phyloP scores from a whole-genome alignment of 2,888 invertebrate species.

The Conus canariensis region DNA sequence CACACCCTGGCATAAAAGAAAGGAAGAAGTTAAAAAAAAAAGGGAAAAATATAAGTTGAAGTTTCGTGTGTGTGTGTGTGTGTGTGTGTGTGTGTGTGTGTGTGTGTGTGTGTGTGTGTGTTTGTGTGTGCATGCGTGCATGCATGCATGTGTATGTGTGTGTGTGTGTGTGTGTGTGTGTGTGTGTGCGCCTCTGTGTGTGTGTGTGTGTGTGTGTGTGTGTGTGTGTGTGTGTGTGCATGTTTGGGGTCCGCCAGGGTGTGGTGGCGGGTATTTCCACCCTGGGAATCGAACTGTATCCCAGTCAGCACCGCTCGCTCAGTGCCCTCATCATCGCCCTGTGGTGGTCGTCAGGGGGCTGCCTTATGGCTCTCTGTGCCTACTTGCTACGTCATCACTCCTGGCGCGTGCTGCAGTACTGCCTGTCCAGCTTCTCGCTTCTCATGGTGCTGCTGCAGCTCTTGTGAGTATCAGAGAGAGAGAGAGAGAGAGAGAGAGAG shows the following conservation, averaged over 20 bases:
- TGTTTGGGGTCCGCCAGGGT: neutral
- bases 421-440: constrained; percentile 19
- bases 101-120: no score
- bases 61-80: no score
- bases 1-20: no score
- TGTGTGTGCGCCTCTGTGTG: neutral
- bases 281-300: constrained; percentile 34
- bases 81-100: no score
- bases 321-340: constrained; percentile 20
- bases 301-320: constrained; percentile 19
- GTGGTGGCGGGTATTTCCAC: constrained; percentile 33
- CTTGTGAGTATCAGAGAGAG: no score
- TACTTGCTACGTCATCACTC: constrained; percentile 22
- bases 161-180: neutral
- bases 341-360: constrained; percentile 16
- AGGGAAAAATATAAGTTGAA: no score
- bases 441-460: constrained; percentile 22
- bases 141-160: neutral
- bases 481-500: no score
- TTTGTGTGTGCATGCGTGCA: neutral
- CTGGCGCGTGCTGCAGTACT: constrained; percentile 38
- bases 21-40: no score
- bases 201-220: neutral
- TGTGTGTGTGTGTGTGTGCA: neutral
- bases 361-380: constrained; percentile 22